Conservation (phyloP, 2,888 invertebrate genomes). For the Hydroisotoma schaefferi region DNA sequence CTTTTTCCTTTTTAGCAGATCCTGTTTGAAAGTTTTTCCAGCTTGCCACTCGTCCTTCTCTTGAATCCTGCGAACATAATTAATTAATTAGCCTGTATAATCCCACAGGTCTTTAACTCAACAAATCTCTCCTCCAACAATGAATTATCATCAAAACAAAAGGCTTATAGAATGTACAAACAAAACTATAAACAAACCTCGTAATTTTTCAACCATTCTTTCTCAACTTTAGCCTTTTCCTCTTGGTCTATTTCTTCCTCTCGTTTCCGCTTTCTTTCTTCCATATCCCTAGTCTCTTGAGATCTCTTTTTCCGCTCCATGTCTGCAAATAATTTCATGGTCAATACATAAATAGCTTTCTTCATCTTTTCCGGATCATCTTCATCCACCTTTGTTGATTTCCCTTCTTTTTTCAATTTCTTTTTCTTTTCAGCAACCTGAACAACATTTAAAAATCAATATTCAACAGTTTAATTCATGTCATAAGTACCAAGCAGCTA, state of each 20-base stretch:
- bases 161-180: too few species aligned
- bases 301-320: slow-evolving; percentile 87
- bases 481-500: too few species aligned
- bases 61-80: slow-evolving; percentile 85
- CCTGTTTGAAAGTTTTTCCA: slow-evolving; percentile 86
- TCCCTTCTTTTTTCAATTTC: slow-evolving; percentile 84
- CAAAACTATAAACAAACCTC: slow-evolving; percentile 63
- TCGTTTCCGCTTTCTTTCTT: slow-evolving; percentile 88
- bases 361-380: slow-evolving; percentile 60
- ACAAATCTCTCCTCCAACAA: too few species aligned
- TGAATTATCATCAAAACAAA: too few species aligned
- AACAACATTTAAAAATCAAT: too few species aligned
- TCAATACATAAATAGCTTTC: slow-evolving; percentile 96
- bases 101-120: too few species aligned
- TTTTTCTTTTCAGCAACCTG: slow-evolving; percentile 90
- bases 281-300: slow-evolving; percentile 76
- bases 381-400: slow-evolving; percentile 69
- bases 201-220: slow-evolving; percentile 98
- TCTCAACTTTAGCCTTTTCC: slow-evolving; percentile 81
- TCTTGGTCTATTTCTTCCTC: slow-evolving; percentile 91
- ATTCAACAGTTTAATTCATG: too few species aligned
- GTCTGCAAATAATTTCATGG: slow-evolving; percentile 95
- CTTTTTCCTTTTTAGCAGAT: slow-evolving; percentile 17
- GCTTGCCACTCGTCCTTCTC: slow-evolving; percentile 85
- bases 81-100: too few species aligned